Evolutionary conservation across 1,140 invertebrate genomes (phyloP).

Genomic region (Aradophagus sp.): DNA sequence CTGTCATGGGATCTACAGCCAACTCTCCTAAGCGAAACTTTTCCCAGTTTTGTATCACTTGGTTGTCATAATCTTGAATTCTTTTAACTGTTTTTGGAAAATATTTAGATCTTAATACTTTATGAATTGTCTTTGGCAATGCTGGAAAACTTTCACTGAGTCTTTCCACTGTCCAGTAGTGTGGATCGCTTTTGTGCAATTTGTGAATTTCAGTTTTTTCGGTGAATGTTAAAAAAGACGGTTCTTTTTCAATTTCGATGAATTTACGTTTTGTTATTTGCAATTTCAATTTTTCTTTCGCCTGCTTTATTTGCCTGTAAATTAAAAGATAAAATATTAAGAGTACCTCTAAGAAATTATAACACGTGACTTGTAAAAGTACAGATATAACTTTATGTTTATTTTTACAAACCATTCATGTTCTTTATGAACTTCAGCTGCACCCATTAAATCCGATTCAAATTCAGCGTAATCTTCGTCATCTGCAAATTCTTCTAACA

Average conservation of each 20-base stretch:
- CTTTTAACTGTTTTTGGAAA: slow-evolving; percentile 74
- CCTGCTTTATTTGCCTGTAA: slow-evolving; percentile 62
- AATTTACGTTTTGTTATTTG: slow-evolving; percentile 83
- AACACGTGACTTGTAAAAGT: background rate
- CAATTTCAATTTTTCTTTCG: slow-evolving; percentile 74
- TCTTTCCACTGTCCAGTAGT: slow-evolving; percentile 83
- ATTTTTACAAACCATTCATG: slow-evolving; percentile 59
- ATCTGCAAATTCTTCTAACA: slow-evolving; percentile 4
- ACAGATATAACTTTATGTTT: slow-evolving; percentile 11
- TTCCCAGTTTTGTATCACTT: slow-evolving; percentile 81
- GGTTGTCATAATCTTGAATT: slow-evolving; percentile 79
- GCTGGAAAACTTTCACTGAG: slow-evolving; percentile 88
- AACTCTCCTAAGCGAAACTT: slow-evolving; percentile 76
- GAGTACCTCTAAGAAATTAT: background rate
- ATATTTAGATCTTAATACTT: slow-evolving; percentile 80
- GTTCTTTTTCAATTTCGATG: slow-evolving; percentile 79
- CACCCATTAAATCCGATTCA: slow-evolving; percentile 74
- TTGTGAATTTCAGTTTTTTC: slow-evolving; percentile 88
- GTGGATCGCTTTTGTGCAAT: slow-evolving; percentile 80
- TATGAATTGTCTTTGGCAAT: slow-evolving; percentile 77
- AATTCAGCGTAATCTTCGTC: slow-evolving; percentile 67
- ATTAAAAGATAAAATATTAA: slow-evolving; percentile 18
- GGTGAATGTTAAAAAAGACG: slow-evolving; percentile 86
- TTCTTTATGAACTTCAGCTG: slow-evolving; percentile 65
- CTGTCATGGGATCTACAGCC: slow-evolving; percentile 73